Evolutionary conservation across 2,113 vertebrate genomes (phyloP).

Genomic region (Hipposideros armiger): DNA sequence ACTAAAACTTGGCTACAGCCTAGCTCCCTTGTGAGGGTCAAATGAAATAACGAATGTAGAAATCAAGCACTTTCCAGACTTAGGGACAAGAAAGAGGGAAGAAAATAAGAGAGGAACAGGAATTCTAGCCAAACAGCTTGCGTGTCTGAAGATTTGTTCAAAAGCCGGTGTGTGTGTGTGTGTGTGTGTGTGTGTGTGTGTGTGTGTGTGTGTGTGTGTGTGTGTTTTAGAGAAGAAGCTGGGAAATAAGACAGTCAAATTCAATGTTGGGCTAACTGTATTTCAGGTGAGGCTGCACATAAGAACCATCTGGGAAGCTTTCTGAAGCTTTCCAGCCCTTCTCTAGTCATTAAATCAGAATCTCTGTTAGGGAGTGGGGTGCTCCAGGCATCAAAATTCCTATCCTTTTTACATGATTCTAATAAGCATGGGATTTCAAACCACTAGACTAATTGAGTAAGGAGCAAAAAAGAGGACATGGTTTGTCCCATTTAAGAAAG

Average conservation of each 20-base stretch:
- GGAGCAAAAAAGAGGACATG: neutral
- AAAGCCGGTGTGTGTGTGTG: neutral
- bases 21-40: neutral
- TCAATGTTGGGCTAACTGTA: neutral
- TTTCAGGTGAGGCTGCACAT: neutral
- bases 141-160: neutral
- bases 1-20: too few species aligned
- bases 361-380: neutral
- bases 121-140: neutral
- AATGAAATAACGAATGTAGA: neutral
- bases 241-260: neutral
- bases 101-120: neutral
- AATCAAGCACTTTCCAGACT: slow-evolving; percentile 12
- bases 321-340: neutral
- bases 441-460: neutral
- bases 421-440: neutral
- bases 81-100: neutral
- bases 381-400: neutral
- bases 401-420: neutral
- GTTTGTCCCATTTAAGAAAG: neutral
- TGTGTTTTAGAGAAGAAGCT: neutral
- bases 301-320: neutral
- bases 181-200: neutral
- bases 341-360: neutral
- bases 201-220: slow-evolving; percentile 1